A percentile compares a stretch with the other conserved stretches of the same genome.
Conservation (phyloP, 2,888 invertebrate species). For the Parnassius apollo region DNA sequence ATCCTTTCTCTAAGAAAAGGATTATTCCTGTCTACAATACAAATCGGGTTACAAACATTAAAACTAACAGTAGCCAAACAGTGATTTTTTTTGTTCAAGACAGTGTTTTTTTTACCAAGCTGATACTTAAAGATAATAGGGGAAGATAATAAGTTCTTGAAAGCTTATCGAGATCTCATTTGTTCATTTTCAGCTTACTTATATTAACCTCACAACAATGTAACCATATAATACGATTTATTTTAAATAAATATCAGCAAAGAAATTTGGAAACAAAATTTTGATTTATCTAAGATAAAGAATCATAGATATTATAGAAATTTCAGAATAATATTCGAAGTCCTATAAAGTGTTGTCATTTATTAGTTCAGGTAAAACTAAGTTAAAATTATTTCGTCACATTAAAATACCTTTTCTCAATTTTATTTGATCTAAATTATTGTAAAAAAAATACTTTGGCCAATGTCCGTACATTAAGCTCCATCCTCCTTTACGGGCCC, state of each 20-base stretch:
- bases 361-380: no score
- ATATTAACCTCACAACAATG: no score
- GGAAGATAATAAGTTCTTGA: slow-evolving; percentile 54
- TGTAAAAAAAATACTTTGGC: slow-evolving; percentile 51
- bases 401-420: slow-evolving; percentile 7
- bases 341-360: no score
- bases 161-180: slow-evolving; percentile 48
- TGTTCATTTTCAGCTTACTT: no score
- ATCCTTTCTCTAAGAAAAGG: slow-evolving; percentile 58
- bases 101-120: slow-evolving; percentile 41
- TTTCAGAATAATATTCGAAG: no score
- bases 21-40: slow-evolving; percentile 59
- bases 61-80: slow-evolving; percentile 59
- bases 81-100: slow-evolving; percentile 43
- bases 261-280: no score
- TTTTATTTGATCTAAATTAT: slow-evolving; percentile 33
- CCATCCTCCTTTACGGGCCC: slow-evolving; percentile 44
- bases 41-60: slow-evolving; percentile 67
- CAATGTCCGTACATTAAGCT: slow-evolving; percentile 72
- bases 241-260: background rate
- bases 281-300: no score
- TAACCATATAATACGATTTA: no score
- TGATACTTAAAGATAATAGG: slow-evolving; percentile 52
- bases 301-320: no score
- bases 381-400: no score